phyloP scores from a whole-genome alignment of 2,113 vertebrate genomes.

The Bolborhynchus lineola region DNA sequence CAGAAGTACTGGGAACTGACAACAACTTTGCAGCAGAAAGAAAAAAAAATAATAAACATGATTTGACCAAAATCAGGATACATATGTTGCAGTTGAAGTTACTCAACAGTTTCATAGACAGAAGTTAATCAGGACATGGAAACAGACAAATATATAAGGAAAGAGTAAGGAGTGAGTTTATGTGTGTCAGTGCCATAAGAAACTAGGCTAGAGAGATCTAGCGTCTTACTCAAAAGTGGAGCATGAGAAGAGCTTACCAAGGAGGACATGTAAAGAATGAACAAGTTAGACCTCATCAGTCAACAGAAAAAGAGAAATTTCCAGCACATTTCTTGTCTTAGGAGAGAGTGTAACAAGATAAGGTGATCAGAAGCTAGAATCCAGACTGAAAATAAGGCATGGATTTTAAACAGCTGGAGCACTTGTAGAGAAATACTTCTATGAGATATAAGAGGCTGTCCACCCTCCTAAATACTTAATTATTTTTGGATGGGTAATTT shows the following conservation, averaged over 20 bases:
- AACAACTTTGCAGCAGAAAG: background rate
- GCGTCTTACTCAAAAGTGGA: background rate
- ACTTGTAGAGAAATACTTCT: background rate
- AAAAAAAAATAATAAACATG: background rate
- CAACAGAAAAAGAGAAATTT: rapidly evolving
- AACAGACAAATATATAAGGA: background rate
- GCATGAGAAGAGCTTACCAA: background rate
- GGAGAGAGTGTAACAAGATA: rapidly evolving
- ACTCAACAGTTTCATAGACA: background rate
- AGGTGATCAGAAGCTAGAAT: background rate
- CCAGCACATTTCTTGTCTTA: background rate
- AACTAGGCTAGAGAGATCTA: background rate
- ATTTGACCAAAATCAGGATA: background rate
- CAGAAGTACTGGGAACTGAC: background rate
- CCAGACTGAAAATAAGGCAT: background rate
- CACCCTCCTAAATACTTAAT: background rate
- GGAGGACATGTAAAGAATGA: background rate
- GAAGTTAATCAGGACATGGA: background rate
- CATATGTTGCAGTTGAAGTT: background rate
- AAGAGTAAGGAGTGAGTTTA: background rate
- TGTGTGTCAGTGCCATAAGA: background rate
- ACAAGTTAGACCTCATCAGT: background rate
- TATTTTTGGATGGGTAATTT: background rate
- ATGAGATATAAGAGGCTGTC: background rate
- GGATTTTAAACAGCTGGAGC: background rate